A percentile compares a stretch with the other conserved stretches of the same genome.
phyloP scores from a whole-genome alignment of 2,797 vertebrate genomes.

The Acestrorhynchus altus region DNA sequence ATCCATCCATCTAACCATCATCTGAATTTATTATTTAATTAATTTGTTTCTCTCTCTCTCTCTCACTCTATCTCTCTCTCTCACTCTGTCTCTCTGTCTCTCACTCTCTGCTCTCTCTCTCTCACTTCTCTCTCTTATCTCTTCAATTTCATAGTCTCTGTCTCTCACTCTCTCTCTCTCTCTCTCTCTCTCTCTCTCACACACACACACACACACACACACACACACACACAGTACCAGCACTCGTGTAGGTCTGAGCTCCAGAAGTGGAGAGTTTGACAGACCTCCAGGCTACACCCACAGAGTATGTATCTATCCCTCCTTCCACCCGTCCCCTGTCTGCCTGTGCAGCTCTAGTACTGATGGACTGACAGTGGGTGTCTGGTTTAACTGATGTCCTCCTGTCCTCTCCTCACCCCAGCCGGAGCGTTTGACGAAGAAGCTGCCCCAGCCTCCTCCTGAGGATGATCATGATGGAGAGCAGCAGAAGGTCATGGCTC shows the following conservation, averaged over 20 bases:
- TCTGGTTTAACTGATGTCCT: neutral
- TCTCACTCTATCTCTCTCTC: conserved; percentile 6
- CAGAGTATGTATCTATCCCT: conserved; percentile 54
- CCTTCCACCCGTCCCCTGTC: neutral
- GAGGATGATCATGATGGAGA: conserved; percentile 63
- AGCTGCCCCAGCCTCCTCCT: conserved; percentile 80
- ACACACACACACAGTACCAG: conserved; percentile 65
- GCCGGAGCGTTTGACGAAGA: conserved; percentile 77
- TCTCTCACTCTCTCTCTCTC: neutral
- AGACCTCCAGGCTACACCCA: conserved; percentile 48
- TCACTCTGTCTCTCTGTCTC: conserved; percentile 3
- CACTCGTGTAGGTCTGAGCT: conserved; percentile 63
- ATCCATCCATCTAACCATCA: neutral
- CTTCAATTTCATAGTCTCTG: neutral
- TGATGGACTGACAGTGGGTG: too few species aligned
- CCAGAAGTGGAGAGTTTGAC: conserved; percentile 13
- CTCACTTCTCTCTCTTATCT: neutral
- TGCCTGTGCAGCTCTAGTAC: too few species aligned
- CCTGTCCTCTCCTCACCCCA: conserved; percentile 52
- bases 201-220: too few species aligned
- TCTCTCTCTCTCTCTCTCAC: conserved; percentile 15
- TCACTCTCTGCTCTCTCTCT: neutral
- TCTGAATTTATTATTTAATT: too few species aligned
- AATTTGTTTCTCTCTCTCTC: neutral
- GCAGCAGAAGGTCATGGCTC: conserved; percentile 77